phyloP scores from a whole-genome alignment of 2,888 invertebrate species.

The Sphaerophoria rueppellii region DNA sequence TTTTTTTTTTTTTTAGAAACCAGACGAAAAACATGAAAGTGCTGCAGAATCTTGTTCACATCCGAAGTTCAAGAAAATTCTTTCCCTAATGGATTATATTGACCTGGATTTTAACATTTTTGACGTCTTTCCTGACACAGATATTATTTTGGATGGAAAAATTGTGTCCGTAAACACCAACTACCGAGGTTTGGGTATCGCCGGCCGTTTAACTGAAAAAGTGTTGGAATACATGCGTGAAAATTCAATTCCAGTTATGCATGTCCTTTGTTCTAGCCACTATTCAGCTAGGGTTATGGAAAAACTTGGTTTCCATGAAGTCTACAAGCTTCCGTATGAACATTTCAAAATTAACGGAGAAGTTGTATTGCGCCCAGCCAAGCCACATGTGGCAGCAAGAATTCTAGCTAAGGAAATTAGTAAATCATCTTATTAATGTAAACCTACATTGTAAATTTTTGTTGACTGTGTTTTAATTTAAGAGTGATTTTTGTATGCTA shows the following conservation, averaged over 20 bases:
- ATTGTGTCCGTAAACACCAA: conserved; percentile 81
- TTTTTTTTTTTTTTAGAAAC: conserved; percentile 48
- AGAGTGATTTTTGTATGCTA: conserved; percentile 56
- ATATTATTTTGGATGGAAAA: conserved; percentile 81
- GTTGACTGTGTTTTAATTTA: conserved; percentile 43
- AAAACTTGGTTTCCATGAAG: conserved; percentile 87
- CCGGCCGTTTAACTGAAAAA: conserved; percentile 80
- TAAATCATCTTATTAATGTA: conserved; percentile 37
- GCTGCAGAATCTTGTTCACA: conserved; percentile 81
- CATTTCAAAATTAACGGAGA: conserved; percentile 86
- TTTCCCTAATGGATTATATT: conserved; percentile 83
- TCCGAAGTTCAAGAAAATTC: conserved; percentile 84
- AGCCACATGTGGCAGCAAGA: conserved; percentile 85
- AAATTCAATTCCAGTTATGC: conserved; percentile 83
- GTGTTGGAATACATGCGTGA: conserved; percentile 80
- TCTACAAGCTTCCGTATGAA: conserved; percentile 86
- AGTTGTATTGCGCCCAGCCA: conserved; percentile 86
- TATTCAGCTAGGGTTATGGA: conserved; percentile 89
- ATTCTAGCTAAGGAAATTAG: conserved; percentile 84
- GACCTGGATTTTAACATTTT: conserved; percentile 82
- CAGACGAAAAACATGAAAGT: conserved; percentile 73
- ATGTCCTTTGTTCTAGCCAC: conserved; percentile 89
- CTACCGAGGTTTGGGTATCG: conserved; percentile 81
- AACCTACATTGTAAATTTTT: neutral
- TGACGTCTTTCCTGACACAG: conserved; percentile 81